These are phyloP conservation scores for Aplidium turbinatum DNA, from an alignment of 23 tunicate genomes.

Conservation along the genomic window DNA sequence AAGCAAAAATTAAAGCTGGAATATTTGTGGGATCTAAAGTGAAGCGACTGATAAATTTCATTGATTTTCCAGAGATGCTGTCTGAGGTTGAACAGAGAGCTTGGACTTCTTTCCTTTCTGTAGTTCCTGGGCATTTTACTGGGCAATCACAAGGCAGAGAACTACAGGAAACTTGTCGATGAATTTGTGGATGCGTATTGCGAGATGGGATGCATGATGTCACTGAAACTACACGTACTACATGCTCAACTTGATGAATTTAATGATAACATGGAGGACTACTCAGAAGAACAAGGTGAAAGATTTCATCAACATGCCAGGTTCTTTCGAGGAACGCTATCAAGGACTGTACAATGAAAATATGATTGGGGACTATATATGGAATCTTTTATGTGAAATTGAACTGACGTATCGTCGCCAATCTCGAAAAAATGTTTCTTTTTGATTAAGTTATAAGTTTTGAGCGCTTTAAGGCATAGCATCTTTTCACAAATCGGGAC, in stretches of 20 bases:
- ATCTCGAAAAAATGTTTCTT: constrained; percentile 12
- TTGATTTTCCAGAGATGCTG: constrained; percentile 23
- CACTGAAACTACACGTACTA: constrained; percentile 22
- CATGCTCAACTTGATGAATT: constrained; percentile 20
- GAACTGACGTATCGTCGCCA: neutral
- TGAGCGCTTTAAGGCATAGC: neutral
- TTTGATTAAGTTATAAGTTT: neutral
- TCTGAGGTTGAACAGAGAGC: constrained; percentile 39
- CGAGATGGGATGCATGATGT: constrained; percentile 30
- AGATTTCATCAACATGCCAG: constrained; percentile 11
- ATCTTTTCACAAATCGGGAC: no score
- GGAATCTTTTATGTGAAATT: constrained; percentile 19
- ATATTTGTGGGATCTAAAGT: constrained; percentile 41
- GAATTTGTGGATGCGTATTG: constrained; percentile 41
- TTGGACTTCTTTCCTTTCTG: constrained; percentile 38
- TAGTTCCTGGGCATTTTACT: no score
- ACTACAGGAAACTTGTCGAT: constrained; percentile 32
- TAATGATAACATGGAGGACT: constrained; percentile 20
- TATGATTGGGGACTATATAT: constrained; percentile 36
- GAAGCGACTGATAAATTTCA: constrained; percentile 37
- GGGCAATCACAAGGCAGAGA: constrained; percentile 37
- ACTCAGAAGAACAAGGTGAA: constrained; percentile 34
- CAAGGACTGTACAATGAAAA: constrained; percentile 25
- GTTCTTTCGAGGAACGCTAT: constrained; percentile 11
- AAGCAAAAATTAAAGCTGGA: constrained; percentile 42